Evolutionary conservation across 2,797 vertebrate species (phyloP), one percentile per base, ranked within the genome.

Genomic region (Neoniphon sammara): DNA sequence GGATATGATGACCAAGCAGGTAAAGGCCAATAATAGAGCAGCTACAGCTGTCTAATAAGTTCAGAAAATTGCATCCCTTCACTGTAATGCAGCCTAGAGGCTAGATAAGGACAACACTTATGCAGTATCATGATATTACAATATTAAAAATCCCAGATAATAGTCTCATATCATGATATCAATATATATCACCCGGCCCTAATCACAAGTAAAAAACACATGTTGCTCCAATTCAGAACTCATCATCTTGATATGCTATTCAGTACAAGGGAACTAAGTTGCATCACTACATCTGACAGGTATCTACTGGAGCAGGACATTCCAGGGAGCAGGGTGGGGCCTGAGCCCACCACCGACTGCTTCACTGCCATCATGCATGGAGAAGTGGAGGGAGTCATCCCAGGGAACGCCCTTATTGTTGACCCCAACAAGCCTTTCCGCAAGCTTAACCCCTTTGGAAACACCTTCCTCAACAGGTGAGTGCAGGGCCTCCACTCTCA

Each of bases 291-390:
- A 23, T 31, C 2, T 78, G 53, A 27, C 88, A 95, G 94, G 87
- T 98, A 98, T 80, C 92, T 98, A 6, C 91, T 98, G 89, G 97
- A 98, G 89, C 96, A 98, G 87, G 97, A 98, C 34, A 94, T 98
- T 44, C 97, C 97, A 0, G 97, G 97, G 34, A 96, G 96, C 75
- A 94, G 97, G 1, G 92, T 98, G 23, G 97, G 97, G 2, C 96
- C 97, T 0, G 97, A 98, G 66, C 97, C 97, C 80, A 98, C 97
- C 83, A 98, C 96, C 0, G 97, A 98, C 81, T 96, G 95, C 81
- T 98, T 98, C 47, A 97, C 97, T 1, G 97, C 97, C 1, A 94
- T 98, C 87, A 98, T 98, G 97, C 96, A 97, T 0, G 96, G 96
- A 0, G 96, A 97, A 0, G 92, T 95, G 0, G 97, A 97, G 71